A percentile compares a stretch with the other conserved stretches of the same genome.
Conservation (phyloP, 2,888 invertebrate species). For the Hipparchia semele region DNA sequence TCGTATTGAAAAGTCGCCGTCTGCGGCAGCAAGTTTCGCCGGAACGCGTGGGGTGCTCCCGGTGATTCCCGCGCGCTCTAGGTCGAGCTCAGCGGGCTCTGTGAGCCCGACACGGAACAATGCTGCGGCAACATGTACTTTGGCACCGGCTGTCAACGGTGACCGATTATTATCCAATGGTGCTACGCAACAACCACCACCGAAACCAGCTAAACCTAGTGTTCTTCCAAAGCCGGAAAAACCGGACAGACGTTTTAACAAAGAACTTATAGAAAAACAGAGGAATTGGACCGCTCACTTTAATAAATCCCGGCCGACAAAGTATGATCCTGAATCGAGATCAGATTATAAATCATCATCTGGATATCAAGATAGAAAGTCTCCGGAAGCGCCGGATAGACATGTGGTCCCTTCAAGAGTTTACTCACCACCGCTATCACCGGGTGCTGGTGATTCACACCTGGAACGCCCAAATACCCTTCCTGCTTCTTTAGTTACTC, state of each 20-base stretch:
- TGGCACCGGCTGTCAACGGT: slow-evolving; percentile 66
- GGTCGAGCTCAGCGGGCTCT: slow-evolving; percentile 87
- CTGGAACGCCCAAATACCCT: slow-evolving; percentile 71
- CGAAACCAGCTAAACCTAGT: slow-evolving; percentile 80
- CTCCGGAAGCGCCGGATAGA: slow-evolving; percentile 66
- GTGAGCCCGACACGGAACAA: slow-evolving; percentile 82
- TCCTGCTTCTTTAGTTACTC: slow-evolving; percentile 67
- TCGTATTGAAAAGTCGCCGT: slow-evolving; percentile 83
- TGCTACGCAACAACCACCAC: slow-evolving; percentile 72
- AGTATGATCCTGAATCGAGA: slow-evolving; percentile 64
- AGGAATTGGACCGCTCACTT: slow-evolving; percentile 97
- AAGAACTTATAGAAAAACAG: slow-evolving; percentile 94
- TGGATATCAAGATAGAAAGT: slow-evolving; percentile 67
- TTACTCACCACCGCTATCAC: slow-evolving; percentile 79
- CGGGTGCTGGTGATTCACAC: slow-evolving; percentile 84
- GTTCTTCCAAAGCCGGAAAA: slow-evolving; percentile 90
- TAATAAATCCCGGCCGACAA: slow-evolving; percentile 87
- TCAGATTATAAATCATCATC: slow-evolving; percentile 64
- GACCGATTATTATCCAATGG: slow-evolving; percentile 73
- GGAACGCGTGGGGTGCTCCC: slow-evolving; percentile 81
- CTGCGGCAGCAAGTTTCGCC: slow-evolving; percentile 80
- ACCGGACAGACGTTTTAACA: slow-evolving; percentile 91
- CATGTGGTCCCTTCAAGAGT: slow-evolving; percentile 73
- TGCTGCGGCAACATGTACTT: slow-evolving; percentile 77
- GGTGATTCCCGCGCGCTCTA: slow-evolving; percentile 82